Conservation (phyloP, 2,113 vertebrate genomes). For the Penelope pileata region DNA sequence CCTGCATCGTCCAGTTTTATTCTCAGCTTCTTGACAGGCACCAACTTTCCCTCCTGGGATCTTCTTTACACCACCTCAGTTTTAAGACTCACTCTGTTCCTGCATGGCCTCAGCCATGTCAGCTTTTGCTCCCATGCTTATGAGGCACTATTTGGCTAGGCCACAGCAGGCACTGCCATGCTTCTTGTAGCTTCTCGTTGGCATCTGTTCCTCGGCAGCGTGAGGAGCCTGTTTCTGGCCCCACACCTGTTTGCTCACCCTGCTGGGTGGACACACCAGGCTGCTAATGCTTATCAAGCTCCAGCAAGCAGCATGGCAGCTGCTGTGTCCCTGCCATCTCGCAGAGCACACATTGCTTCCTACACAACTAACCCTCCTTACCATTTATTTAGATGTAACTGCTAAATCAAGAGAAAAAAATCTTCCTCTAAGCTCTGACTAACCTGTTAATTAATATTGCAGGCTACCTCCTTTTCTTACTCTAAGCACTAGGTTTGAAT, state of each 20-base stretch:
- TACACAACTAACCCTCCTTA: neutral
- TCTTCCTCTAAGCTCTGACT: neutral
- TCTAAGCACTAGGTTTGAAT: neutral
- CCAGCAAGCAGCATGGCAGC: neutral
- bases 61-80: neutral
- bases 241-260: neutral
- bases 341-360: neutral
- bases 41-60: neutral
- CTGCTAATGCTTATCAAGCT: neutral
- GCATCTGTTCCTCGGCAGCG: neutral
- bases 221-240: neutral
- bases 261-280: rapidly evolving
- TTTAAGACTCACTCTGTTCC: neutral
- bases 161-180: rapidly evolving
- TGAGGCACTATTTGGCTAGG: neutral
- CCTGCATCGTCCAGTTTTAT: neutral
- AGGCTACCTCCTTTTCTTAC: neutral
- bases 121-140: neutral
- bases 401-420: neutral
- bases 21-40: neutral
- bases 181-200: neutral
- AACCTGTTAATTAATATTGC: neutral
- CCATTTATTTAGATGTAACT: neutral
- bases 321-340: rapidly evolving
- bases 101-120: neutral